Conservation (phyloP, 2,113 vertebrate species). For the Chamaetylas fuelleborni region DNA sequence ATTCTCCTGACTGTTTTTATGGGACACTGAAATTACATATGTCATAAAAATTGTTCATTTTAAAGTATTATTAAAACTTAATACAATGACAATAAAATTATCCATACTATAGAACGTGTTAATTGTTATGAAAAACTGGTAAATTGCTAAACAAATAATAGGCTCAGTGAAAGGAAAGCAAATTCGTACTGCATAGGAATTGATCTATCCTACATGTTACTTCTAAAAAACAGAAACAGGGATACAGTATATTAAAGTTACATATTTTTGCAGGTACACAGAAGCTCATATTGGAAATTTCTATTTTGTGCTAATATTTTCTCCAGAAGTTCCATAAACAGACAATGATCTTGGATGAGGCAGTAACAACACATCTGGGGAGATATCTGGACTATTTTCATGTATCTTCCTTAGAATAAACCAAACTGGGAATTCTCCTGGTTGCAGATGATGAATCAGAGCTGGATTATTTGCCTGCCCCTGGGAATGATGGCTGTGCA, state of each 20-base stretch:
- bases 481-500: neutral
- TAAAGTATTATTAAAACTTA: constrained; percentile 49
- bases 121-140: constrained; percentile 16
- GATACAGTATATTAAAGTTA: neutral
- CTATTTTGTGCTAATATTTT: neutral
- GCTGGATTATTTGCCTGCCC: neutral
- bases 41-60: constrained; percentile 16
- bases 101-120: neutral
- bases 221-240: neutral
- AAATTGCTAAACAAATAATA: constrained; percentile 21
- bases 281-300: neutral
- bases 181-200: neutral
- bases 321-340: neutral
- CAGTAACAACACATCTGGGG: neutral
- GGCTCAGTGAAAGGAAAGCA: neutral
- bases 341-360: neutral
- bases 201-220: neutral
- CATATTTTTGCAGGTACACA: neutral
- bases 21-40: neutral
- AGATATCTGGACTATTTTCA: neutral
- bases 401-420: neutral
- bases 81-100: constrained; percentile 36
- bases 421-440: neutral
- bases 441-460: neutral
- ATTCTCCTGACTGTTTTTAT: constrained; percentile 4